phyloP scores from a whole-genome alignment of 2,113 vertebrate species.

The Reinhardtius hippoglossoides region DNA sequence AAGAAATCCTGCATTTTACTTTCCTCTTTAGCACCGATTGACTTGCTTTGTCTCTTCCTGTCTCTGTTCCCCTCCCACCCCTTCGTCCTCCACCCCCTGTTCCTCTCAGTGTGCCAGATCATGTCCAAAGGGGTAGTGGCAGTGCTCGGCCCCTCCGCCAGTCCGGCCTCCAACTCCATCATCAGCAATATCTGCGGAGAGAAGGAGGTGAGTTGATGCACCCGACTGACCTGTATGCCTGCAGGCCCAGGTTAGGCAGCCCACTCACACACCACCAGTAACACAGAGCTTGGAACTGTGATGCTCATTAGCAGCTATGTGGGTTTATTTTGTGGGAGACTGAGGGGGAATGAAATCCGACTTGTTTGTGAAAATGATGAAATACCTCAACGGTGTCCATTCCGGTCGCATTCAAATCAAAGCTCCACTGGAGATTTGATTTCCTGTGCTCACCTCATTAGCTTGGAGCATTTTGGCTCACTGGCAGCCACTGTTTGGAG shows the following conservation, averaged over 20 bases:
- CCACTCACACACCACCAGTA: background rate
- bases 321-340: constrained; percentile 35
- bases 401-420: constrained; percentile 32
- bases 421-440: constrained; percentile 43
- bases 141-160: constrained; percentile 95
- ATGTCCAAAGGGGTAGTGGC: constrained; percentile 97
- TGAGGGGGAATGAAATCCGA: constrained; percentile 27
- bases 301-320: constrained; percentile 40
- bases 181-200: constrained; percentile 99
- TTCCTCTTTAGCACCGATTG: constrained; percentile 6
- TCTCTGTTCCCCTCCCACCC: background rate
- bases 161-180: constrained; percentile 97
- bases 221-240: background rate
- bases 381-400: constrained; percentile 34
- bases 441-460: constrained; percentile 46
- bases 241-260: background rate
- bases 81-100: background rate
- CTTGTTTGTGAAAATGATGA: constrained; percentile 53
- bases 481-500: background rate
- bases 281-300: constrained; percentile 28
- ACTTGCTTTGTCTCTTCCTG: background rate
- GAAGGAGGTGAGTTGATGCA: constrained; percentile 92
- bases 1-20: constrained; percentile 4
- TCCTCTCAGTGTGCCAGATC: constrained; percentile 94
- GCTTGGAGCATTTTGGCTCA: constrained; percentile 5